Evolutionary conservation across 37 sponge, comb jelly and placozoan species (phyloP).

Genomic region (Aplysina aerophoba): DNA sequence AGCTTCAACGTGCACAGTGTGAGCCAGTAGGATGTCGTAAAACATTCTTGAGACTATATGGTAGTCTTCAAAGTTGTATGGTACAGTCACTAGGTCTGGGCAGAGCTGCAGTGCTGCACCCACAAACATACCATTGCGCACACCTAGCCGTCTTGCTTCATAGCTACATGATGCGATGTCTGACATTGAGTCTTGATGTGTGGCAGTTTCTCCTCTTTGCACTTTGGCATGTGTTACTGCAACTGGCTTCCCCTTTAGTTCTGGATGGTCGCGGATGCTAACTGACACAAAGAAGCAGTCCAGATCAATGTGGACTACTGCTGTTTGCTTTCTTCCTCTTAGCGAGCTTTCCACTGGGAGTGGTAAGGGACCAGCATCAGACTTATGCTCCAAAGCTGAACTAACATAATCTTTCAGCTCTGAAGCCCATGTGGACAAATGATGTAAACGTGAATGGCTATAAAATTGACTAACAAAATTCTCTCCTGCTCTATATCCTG

Average conservation of each 20-base stretch:
- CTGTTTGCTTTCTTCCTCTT: conserved; percentile 1
- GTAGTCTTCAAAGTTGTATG: conserved; percentile 90
- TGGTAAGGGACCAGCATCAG: conserved; percentile 7
- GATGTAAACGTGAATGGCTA: conserved; percentile 86
- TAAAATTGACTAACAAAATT: conserved; percentile 86
- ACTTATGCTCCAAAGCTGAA: conserved; percentile 29
- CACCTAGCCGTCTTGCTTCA: conserved; percentile 77
- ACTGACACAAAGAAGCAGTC: conserved; percentile 96
- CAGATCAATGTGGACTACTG: conserved; percentile 86
- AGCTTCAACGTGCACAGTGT: conserved; percentile 70
- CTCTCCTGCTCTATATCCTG: conserved; percentile 5
- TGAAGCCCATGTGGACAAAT: conserved; percentile 86
- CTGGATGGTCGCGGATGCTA: conserved; percentile 54
- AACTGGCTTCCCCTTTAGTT: conserved; percentile 81
- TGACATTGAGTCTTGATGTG: conserved; percentile 49
- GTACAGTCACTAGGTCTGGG: conserved; percentile 76
- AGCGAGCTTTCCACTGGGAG: conserved; percentile 37
- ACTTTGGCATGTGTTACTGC: conserved; percentile 85
- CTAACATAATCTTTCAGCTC: conserved; percentile 77
- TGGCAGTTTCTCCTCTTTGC: not conserved
- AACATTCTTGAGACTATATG: conserved; percentile 66
- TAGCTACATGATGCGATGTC: conserved; percentile 94
- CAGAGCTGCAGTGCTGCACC: conserved; percentile 83
- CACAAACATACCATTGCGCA: conserved; percentile 89
- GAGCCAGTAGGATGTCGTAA: conserved; percentile 68